Evolutionary conservation across 2,113 vertebrate genomes (phyloP).

Genomic region (Irena cyanogastra): DNA sequence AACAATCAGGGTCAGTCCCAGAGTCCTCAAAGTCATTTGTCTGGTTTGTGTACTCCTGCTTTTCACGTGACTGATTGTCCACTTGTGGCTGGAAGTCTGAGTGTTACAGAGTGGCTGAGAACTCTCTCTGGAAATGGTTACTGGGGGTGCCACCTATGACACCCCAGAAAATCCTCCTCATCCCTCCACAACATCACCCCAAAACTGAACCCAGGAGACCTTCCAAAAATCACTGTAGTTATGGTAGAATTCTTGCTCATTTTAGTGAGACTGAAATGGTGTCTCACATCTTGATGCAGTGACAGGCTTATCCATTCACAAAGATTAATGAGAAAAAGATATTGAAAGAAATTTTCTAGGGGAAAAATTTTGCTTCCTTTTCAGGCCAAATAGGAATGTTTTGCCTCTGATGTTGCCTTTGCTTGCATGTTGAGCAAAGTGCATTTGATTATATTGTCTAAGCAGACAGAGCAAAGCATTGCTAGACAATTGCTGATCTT

Average conservation of each 20-base stretch:
- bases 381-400: neutral
- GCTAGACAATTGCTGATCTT: neutral
- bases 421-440: neutral
- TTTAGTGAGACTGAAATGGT: neutral
- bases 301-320: neutral
- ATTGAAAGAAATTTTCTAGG: neutral
- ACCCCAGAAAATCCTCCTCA: neutral
- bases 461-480: neutral
- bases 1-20: neutral
- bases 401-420: neutral
- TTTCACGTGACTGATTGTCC: neutral
- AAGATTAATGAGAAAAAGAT: neutral
- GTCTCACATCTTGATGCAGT: neutral
- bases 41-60: neutral
- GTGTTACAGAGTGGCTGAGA: neutral
- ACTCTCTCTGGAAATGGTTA: neutral
- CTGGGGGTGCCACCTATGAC: fast-evolving
- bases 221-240: neutral
- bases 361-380: neutral
- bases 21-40: neutral
- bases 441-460: neutral
- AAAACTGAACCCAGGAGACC: neutral
- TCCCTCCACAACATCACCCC: fast-evolving
- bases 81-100: neutral
- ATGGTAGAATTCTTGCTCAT: fast-evolving